Evolutionary conservation across 2,113 vertebrate species (phyloP).

Genomic region (Callipepla californica): DNA sequence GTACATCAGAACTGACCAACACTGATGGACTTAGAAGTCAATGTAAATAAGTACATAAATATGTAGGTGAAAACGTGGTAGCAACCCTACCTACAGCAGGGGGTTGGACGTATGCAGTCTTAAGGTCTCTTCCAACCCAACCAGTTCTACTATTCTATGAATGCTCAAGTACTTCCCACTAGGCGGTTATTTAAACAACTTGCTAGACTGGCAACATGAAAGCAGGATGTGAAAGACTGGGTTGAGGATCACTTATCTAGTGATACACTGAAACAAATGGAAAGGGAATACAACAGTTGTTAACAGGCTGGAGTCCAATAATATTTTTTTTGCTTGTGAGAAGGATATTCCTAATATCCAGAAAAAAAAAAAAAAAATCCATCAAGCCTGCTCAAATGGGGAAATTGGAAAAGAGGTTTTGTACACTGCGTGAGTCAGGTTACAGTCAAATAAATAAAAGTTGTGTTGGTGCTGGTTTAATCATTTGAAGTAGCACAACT

Average conservation of each 20-base stretch:
- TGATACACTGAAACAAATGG: background rate
- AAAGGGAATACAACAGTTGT: background rate
- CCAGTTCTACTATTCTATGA: background rate
- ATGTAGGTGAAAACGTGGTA: background rate
- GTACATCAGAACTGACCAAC: background rate
- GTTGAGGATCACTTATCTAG: background rate
- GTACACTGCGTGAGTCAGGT: background rate
- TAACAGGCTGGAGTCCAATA: background rate
- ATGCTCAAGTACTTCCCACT: background rate
- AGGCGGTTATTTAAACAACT: background rate
- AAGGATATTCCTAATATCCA: background rate
- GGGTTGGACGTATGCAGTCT: background rate
- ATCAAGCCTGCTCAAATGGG: background rate
- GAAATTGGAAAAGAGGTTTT: background rate
- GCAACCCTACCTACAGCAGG: too few relatives aligned
- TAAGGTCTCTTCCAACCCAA: background rate
- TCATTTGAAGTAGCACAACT: background rate
- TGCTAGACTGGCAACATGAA: background rate
- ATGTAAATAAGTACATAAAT: slow-evolving; percentile 15
- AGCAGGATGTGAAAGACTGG: background rate
- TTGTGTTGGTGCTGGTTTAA: background rate
- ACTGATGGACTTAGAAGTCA: background rate
- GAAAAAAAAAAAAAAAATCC: background rate
- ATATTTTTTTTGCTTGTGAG: background rate
- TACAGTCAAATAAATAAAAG: background rate